Conservation (phyloP, 2,113 vertebrate species). For the Sphaerodactylus townsendi region DNA sequence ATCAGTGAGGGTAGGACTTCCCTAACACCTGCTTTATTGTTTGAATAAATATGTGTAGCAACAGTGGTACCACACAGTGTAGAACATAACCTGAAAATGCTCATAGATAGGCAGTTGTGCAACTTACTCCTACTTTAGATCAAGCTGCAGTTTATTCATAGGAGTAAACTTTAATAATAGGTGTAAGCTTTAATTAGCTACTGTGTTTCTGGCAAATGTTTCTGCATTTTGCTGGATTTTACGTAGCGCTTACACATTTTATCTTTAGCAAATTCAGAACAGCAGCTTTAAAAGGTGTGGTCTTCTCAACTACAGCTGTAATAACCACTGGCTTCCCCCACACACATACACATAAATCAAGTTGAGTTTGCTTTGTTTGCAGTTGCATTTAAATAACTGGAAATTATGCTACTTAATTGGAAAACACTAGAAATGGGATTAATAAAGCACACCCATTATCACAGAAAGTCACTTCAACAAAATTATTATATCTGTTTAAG, state of each 20-base stretch:
- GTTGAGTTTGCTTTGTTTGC: background rate
- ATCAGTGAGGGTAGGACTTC: background rate
- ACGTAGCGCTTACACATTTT: background rate
- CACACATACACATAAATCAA: background rate
- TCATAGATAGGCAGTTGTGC: background rate
- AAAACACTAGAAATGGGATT: background rate
- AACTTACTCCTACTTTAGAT: background rate
- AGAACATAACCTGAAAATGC: background rate
- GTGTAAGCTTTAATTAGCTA: background rate
- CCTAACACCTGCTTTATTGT: background rate
- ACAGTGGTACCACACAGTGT: background rate
- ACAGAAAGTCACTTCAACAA: background rate
- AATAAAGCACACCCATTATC: background rate
- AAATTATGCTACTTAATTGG: conserved; percentile 1
- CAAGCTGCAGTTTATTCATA: background rate
- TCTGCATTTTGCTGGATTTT: background rate
- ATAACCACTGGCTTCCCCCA: background rate
- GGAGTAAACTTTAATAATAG: background rate
- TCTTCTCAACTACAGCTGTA: background rate
- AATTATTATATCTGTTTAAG: conserved; percentile 12
- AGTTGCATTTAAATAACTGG: conserved; percentile 1
- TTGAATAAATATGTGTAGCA: background rate
- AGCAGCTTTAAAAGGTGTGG: background rate
- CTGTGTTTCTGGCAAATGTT: background rate
- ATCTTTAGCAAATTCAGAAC: background rate